These are phyloP conservation scores for Micrasema longulum DNA, from an alignment of 1,140 invertebrate species.

Conservation along the genomic window DNA sequence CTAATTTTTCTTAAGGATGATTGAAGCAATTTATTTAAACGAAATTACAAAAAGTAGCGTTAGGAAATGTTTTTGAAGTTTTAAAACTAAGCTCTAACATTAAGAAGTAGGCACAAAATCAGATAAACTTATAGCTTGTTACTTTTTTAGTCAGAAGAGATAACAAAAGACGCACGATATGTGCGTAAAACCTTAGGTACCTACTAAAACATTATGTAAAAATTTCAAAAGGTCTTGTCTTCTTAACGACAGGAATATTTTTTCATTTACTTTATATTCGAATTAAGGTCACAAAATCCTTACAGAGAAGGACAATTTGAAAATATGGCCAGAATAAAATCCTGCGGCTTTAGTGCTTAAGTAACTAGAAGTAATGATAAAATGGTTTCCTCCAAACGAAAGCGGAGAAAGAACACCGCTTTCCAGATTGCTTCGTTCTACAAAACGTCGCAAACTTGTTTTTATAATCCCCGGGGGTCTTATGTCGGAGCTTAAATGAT, in stretches of 20 bases:
- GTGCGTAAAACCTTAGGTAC: neutral
- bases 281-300: constrained; percentile 35
- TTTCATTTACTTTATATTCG: constrained; percentile 28
- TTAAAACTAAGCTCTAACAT: no score
- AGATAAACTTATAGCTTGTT: no score
- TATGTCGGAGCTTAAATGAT: constrained; percentile 51
- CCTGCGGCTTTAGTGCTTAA: constrained; percentile 33
- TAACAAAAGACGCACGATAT: neutral
- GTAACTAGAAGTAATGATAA: constrained; percentile 39
- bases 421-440: constrained; percentile 52
- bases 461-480: constrained; percentile 55
- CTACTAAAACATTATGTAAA: no score
- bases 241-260: constrained; percentile 2
- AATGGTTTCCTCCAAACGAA: constrained; percentile 29
- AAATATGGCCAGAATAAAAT: constrained; percentile 38
- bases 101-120: no score
- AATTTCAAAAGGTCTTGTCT: no score
- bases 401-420: constrained; percentile 48
- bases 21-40: no score
- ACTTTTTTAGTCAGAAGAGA: no score
- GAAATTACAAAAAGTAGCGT: no score
- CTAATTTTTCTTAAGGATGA: no score
- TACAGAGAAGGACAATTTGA: constrained; percentile 30
- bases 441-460: constrained; percentile 53
- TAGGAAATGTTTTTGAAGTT: no score